Percentiles rank a stretch among this genome's conserved stretches.
Conservation (phyloP, 1,140 invertebrate species). For the Brachionus calyciflorus region DNA sequence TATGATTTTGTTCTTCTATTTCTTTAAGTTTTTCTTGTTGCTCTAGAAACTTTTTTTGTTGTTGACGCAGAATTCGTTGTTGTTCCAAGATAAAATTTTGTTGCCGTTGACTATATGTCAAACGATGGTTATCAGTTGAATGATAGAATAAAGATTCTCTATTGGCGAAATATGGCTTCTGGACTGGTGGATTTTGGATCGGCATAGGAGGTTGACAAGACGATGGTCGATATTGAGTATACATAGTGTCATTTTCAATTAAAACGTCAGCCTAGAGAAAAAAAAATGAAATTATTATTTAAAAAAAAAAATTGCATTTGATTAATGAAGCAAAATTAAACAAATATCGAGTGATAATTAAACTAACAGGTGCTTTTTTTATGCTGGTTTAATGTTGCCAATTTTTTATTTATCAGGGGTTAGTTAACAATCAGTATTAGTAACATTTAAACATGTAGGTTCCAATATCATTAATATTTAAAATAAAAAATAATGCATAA, state of each 20-base stretch:
- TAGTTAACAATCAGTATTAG: slow-evolving; percentile 26
- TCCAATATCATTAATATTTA: not conserved
- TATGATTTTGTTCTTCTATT: not conserved
- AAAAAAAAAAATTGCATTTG: not conserved
- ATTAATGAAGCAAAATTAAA: not conserved
- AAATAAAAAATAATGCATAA: too few species aligned
- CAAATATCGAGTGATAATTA: not conserved
- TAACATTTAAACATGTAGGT: not conserved
- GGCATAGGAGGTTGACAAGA: not conserved
- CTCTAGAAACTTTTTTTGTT: slow-evolving; percentile 38
- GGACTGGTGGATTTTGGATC: not conserved
- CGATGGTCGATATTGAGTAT: slow-evolving; percentile 22
- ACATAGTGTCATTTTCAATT: slow-evolving; percentile 34
- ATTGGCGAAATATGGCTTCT: slow-evolving; percentile 25
- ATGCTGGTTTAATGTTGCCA: too few species aligned
- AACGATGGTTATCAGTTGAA: slow-evolving; percentile 41
- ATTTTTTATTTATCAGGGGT: not conserved
- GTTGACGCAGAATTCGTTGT: slow-evolving; percentile 21
- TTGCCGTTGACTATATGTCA: slow-evolving; percentile 26
- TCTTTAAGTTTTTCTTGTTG: slow-evolving; percentile 38
- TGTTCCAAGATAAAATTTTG: slow-evolving; percentile 15
- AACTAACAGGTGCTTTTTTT: not conserved
- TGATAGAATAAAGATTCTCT: slow-evolving; percentile 43
- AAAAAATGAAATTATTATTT: not conserved
- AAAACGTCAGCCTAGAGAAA: slow-evolving; percentile 23